Base-by-base conservation (phyloP, 1,140 invertebrate genomes). In the Cydia splendana region DNA sequence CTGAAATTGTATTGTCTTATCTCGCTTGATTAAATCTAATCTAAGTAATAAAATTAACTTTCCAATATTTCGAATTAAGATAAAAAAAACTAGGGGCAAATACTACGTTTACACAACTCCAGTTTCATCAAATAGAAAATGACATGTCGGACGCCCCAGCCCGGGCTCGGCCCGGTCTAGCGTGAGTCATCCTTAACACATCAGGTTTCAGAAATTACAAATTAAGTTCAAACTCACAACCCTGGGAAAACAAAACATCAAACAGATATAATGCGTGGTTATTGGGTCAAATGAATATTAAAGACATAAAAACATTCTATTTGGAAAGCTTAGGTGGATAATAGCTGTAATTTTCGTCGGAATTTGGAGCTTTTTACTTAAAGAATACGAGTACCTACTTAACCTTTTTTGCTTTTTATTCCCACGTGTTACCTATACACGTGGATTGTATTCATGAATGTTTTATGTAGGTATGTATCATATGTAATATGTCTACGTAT, bases 221-320 rank as follows among this genome's bases (percentile, higher is more conserved):
- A 71, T 38, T 34, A 38, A 42, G 15, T 71, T 38, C 5, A 18
- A 38, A 18, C n/a, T 38, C 15, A 30, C 34, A n/a, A 7, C 65
- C 65, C 30, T 69, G 28, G n/a, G 30, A 15, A 38, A 42, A 38
- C 30, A 3, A 71, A 71, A 71, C 34, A 42, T 45, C 34, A 71
- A 18, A 38, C 30, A 71, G 6, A 12, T 42, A 71, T 38, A 71
- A 71, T 71, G 13, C 20, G 57, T 24, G 57, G 30, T 71, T 10
- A 71, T 38, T 71, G 67, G 67, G 67, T 71, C 67, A 45, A 71
- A 71, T 38, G 67, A 38, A 71, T 62, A 24, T 62, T 62, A 62
- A 38, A 4, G 34, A 4, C n/a, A 71, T 71, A 38, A 71, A 71
- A 69, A 34, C 65, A 69, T 69, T 69, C 28, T 69, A 69, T 69